phyloP scores from a whole-genome alignment of 1,140 invertebrate species.

The Pseudachorutes palmiensis region DNA sequence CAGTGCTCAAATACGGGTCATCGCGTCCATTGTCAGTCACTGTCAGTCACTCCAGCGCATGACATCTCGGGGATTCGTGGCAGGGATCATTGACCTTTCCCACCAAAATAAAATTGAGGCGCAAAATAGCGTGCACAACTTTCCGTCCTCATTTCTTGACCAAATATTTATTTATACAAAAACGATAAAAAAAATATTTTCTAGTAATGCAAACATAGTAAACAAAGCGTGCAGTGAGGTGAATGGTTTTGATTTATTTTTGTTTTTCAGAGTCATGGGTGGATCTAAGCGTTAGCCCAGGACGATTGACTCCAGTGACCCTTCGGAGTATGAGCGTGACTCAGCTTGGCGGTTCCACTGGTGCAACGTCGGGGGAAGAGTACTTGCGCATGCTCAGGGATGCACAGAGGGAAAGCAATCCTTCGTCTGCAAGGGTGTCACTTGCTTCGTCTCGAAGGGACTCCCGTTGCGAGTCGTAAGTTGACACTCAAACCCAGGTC shows the following conservation, averaged over 20 bases:
- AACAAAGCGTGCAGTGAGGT: not conserved
- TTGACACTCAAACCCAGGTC: slow-evolving; percentile 1
- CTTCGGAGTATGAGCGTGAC: slow-evolving; percentile 44
- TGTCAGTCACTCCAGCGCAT: not conserved
- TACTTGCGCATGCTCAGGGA: slow-evolving; percentile 72
- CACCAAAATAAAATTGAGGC: not conserved
- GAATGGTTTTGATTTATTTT: slow-evolving; percentile 10
- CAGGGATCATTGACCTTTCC: not conserved
- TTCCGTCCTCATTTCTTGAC: not conserved
- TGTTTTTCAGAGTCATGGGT: slow-evolving; percentile 72
- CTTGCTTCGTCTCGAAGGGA: slow-evolving; percentile 67
- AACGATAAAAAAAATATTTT: not conserved
- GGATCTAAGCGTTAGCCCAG: slow-evolving; percentile 56
- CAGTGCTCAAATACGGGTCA: not conserved
- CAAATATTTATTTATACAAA: not conserved
- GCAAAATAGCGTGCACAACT: not conserved
- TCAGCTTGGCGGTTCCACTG: slow-evolving; percentile 36
- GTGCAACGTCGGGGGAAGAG: slow-evolving; percentile 54
- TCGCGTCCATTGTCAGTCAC: not conserved
- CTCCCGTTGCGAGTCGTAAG: slow-evolving; percentile 39
- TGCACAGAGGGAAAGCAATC: slow-evolving; percentile 76
- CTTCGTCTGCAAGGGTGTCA: slow-evolving; percentile 71
- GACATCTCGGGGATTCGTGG: not conserved
- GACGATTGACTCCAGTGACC: slow-evolving; percentile 51
- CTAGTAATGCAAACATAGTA: not conserved